Evolutionary conservation across 2,113 vertebrate genomes (phyloP).

Genomic region (Solea senegalensis): DNA sequence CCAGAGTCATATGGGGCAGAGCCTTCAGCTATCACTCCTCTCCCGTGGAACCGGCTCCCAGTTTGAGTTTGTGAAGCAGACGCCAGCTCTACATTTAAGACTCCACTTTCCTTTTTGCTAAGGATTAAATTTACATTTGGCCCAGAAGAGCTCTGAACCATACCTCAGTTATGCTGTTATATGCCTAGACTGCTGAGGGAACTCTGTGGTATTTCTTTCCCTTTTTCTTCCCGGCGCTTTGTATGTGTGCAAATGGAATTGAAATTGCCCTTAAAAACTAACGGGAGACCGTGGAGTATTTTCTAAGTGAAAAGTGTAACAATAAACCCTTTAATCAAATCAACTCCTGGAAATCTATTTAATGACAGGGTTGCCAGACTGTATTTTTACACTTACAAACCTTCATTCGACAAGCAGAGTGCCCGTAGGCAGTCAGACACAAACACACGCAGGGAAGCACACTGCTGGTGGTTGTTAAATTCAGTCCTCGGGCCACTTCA

Average conservation of each 20-base stretch:
- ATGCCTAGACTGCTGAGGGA: neutral
- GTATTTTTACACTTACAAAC: slow-evolving; percentile 40
- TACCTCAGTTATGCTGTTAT: neutral
- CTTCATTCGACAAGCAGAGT: slow-evolving; percentile 20
- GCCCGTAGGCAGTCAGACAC: slow-evolving; percentile 7
- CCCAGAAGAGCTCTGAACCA: neutral
- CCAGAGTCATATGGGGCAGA: too few relatives aligned
- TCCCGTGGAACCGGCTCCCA: neutral
- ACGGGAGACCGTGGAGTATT: too few relatives aligned
- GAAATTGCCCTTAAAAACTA: neutral
- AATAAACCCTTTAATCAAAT: neutral
- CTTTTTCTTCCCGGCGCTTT: neutral
- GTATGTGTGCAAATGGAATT: neutral
- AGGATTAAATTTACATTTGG: neutral
- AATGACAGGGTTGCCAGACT: slow-evolving; percentile 46
- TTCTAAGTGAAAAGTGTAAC: neutral
- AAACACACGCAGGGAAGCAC: neutral
- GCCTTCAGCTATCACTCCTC: too few relatives aligned
- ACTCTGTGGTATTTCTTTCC: neutral
- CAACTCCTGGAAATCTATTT: slow-evolving; percentile 50
- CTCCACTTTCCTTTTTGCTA: neutral
- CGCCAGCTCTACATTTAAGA: neutral
- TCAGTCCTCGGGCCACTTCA: slow-evolving; percentile 44
- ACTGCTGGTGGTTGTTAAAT: slow-evolving; percentile 29
- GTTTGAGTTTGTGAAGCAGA: neutral